Base-by-base conservation (phyloP, 92 coral and sea anemone species). In the Actinernus sp. region DNA sequence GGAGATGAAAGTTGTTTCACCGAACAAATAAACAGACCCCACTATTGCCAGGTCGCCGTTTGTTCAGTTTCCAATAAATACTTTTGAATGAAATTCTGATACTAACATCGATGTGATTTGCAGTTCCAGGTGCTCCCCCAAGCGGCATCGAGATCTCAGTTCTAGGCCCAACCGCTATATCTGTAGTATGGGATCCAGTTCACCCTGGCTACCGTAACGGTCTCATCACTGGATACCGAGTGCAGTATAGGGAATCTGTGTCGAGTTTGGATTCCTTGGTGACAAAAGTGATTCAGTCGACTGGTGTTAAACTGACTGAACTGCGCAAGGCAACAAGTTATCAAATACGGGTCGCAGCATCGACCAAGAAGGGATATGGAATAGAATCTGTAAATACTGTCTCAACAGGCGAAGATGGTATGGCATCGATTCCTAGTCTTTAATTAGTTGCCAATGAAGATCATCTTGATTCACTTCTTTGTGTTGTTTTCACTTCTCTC, bases 321-420 rank as follows among this genome's bases (percentile, higher is more conserved):
- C 67, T 89, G 17, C 55, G 32, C 1, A 74, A 43, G 66, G 80
- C 71, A 17, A 69, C 82, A 3, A 48, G 34, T 36, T 85, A 89
- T 49, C 59, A 32, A 16, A 29, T 89, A 17, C 33, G 51, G 13
- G 25, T 84, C 4, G 56, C 92, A 33, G 92, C 92, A 20, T 59
- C 45, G 55, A 89, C 88, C 13, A 33, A 48, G 1, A 83, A 63
- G 53, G 96, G 96, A 22, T 76, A 73, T 21, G 91, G 96, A 3
- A 49, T 6, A 2, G 47, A 26, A 26, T 63, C 69, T 36, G 24
- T 36, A 12, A 29, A 29, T 41, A 62, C 45, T 28, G 48, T 68
- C n/a, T 16, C 24, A 26, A 89, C 96, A 1, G 82, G 73, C 30
- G 96, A 89, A 51, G 91, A 85, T 63, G 88, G 96, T 89, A 46